Conservation (phyloP, 2,113 vertebrate species). For the Dipodomys stephensi region DNA sequence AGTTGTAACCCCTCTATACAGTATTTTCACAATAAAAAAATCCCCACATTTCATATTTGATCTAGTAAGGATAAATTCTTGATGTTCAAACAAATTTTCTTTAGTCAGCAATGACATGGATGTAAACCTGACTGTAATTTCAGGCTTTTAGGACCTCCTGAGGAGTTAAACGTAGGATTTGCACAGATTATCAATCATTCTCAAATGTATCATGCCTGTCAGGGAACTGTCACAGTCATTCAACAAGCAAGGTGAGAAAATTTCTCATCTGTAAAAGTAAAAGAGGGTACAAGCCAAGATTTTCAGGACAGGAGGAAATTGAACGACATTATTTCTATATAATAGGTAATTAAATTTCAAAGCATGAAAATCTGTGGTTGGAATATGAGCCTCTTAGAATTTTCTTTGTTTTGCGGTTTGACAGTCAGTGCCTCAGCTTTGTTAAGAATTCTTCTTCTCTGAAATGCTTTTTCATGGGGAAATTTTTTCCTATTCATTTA, state of each 20-base stretch:
- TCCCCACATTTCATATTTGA: neutral
- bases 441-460: constrained; percentile 58
- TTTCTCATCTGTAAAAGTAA: constrained; percentile 60
- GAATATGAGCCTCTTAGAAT: constrained; percentile 54
- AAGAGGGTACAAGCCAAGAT: neutral
- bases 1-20: too few species aligned
- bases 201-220: neutral
- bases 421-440: neutral
- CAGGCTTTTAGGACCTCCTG: neutral
- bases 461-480: constrained; percentile 9
- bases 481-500: constrained; percentile 67
- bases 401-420: constrained; percentile 46
- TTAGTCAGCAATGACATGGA: neutral
- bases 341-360: constrained; percentile 61
- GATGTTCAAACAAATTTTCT: neutral
- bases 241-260: neutral
- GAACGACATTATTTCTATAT: constrained; percentile 54
- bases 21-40: too few species aligned
- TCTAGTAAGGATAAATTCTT: neutral
- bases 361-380: neutral
- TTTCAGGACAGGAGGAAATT: constrained; percentile 26
- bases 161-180: neutral
- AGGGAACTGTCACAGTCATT: neutral
- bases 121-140: neutral
- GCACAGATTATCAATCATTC: neutral